These are phyloP conservation scores for Micromys minutus DNA, from an alignment of 2,113 vertebrate genomes.

Conservation along the genomic window DNA sequence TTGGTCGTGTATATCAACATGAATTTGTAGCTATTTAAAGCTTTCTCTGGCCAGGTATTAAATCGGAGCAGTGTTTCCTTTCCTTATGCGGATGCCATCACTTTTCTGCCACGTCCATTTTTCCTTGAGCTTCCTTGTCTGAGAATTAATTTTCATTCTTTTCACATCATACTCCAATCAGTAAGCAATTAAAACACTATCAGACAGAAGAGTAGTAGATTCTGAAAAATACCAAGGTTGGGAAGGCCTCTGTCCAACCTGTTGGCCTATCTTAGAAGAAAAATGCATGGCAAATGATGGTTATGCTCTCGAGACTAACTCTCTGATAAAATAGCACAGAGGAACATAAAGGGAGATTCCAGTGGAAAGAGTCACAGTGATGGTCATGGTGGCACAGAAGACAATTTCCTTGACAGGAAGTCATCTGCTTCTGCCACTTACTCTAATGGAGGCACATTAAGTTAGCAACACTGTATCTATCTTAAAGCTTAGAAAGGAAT, in stretches of 20 bases:
- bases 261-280: constrained; percentile 75
- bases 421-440: not conserved
- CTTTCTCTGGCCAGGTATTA: constrained; percentile 54
- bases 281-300: constrained; percentile 69
- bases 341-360: constrained; percentile 68
- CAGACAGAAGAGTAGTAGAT: constrained; percentile 54
- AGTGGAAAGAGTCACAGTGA: constrained; percentile 68
- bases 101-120: constrained; percentile 70
- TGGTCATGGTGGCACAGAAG: constrained; percentile 67
- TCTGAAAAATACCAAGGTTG: constrained; percentile 65
- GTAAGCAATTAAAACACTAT: constrained; percentile 64
- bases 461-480: constrained; percentile 61
- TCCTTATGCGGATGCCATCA: constrained; percentile 60
- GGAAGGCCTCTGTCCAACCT: constrained; percentile 75
- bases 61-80: constrained; percentile 59
- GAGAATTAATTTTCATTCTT: constrained; percentile 28
- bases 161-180: constrained; percentile 29
- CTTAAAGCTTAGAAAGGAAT: constrained; percentile 58
- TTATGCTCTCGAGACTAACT: constrained; percentile 67
- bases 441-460: constrained; percentile 69
- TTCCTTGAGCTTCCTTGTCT: constrained; percentile 39
- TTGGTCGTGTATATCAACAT: constrained; percentile 69
- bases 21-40: constrained; percentile 75
- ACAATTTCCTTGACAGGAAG: constrained; percentile 54
- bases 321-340: constrained; percentile 73